Evolutionary conservation across 2,113 vertebrate genomes (phyloP).

Genomic region (Bufo bufo): DNA sequence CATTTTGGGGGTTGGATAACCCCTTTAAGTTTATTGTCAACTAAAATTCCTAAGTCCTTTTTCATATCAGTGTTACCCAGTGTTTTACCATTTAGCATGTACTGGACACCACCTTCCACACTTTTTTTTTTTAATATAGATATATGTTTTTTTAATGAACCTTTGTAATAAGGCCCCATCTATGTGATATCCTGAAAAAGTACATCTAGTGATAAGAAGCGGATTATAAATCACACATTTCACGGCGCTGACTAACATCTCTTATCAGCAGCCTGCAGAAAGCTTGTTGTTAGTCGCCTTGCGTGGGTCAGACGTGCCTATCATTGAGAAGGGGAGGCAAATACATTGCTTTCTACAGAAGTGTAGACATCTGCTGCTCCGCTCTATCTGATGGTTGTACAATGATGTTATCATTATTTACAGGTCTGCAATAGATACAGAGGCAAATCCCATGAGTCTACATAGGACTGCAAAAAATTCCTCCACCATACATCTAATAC

Average conservation of each 20-base stretch:
- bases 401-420: slow-evolving; percentile 20
- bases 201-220: neutral
- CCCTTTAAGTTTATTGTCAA: too few relatives aligned
- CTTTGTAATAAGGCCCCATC: neutral
- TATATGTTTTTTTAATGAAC: slow-evolving; percentile 4
- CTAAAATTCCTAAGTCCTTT: too few relatives aligned
- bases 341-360: slow-evolving; percentile 1
- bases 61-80: too few relatives aligned
- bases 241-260: neutral
- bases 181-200: slow-evolving; percentile 25
- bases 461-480: neutral
- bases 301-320: slow-evolving; percentile 19
- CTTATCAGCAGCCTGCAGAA: slow-evolving; percentile 39
- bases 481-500: neutral
- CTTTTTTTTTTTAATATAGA: neutral
- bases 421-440: neutral
- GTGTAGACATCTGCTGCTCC: neutral
- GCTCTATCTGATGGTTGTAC: slow-evolving; percentile 14
- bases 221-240: slow-evolving; percentile 42
- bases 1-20: too few relatives aligned
- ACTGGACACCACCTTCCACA: neutral
- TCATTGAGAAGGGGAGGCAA: neutral
- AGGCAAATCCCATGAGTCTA: neutral
- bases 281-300: slow-evolving; percentile 7
- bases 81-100: neutral